Percentiles rank a stretch among this genome's conserved stretches.
Evolutionary conservation across 2,113 vertebrate genomes (phyloP).

Genomic region (Paedocypris sp.): DNA sequence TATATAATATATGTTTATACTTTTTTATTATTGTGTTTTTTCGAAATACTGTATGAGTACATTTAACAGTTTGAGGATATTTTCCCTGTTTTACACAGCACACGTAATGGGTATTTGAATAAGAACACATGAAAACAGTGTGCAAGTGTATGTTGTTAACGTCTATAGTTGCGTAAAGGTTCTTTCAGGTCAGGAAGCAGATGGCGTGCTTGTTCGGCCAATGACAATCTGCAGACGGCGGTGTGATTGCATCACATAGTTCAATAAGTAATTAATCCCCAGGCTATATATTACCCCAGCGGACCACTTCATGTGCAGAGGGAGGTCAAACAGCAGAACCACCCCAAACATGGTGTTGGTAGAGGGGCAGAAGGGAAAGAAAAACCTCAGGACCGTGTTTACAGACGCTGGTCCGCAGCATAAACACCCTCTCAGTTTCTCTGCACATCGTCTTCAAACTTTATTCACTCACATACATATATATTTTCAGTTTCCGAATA

Average conservation of each 20-base stretch:
- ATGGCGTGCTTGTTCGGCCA: background rate
- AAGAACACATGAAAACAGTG: background rate
- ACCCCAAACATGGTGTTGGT: background rate
- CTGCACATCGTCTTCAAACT: too few relatives aligned
- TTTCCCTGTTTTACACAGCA: too few relatives aligned
- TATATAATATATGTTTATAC: too few relatives aligned
- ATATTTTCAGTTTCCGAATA: too few relatives aligned
- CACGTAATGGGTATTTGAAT: too few relatives aligned
- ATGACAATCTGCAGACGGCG: background rate
- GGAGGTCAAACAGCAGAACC: background rate
- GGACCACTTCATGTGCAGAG: background rate
- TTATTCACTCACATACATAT: too few relatives aligned
- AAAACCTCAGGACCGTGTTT: constrained; percentile 17
- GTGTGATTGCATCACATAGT: constrained; percentile 2
- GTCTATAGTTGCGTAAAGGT: background rate
- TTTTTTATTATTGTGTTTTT: too few relatives aligned
- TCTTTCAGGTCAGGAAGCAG: background rate
- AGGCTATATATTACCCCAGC: background rate
- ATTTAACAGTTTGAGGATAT: too few relatives aligned
- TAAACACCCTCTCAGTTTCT: constrained; percentile 6
- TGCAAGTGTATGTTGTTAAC: background rate
- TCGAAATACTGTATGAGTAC: too few relatives aligned
- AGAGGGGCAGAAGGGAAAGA: background rate
- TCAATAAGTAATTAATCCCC: constrained; percentile 14
- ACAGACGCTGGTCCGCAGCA: background rate